Base-by-base conservation (phyloP, 2,888 invertebrate species). In the Apamea monoglypha region DNA sequence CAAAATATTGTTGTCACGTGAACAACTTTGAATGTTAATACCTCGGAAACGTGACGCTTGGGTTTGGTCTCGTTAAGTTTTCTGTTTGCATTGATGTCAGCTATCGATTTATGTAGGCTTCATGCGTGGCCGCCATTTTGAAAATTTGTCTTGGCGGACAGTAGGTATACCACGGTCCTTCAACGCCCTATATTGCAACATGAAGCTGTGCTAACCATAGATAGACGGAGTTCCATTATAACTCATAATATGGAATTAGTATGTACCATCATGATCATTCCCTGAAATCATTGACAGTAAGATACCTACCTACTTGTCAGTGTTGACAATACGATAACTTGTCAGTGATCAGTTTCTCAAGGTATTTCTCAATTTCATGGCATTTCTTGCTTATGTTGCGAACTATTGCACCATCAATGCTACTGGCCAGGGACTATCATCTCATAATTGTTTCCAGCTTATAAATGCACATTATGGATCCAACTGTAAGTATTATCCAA, bases 401-500 rank as follows among this genome's bases (percentile, higher is more conserved):
- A 44, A 32, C 4, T 29, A 25, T 50, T 77, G 21, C 6, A 47
- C 32, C 14, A 16, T 32, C 25, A 53, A 63, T 40, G 18, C 14
- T 40, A 10, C 25, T 44, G 10, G 14, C n/a, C 16, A 21, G 16
- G 18, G 25, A 36, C 1, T 56, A 47, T 21, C 5, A 67, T 36
- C 10, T 59, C 12, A 0, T 50, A 25, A 40, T 50, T 21, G 1
- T 1, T 3, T 47, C 21, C 8, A 10, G 21, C 25, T 18, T 18
- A 36, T 47, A 68, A 78, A 29, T 1, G 0, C 4, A 12, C 5
- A 47, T 6, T 14, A 78, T 78, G 68, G 50, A 61, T 61, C 36
- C 36, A 61, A 36, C 14, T 32, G 79, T 78, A 29, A 67, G 79
- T 66, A 50, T 16, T 21, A 47, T 21, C 21, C 6, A 40, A 36